Conservation (phyloP, 2,888 invertebrate species). For the Aphodius granarius region DNA sequence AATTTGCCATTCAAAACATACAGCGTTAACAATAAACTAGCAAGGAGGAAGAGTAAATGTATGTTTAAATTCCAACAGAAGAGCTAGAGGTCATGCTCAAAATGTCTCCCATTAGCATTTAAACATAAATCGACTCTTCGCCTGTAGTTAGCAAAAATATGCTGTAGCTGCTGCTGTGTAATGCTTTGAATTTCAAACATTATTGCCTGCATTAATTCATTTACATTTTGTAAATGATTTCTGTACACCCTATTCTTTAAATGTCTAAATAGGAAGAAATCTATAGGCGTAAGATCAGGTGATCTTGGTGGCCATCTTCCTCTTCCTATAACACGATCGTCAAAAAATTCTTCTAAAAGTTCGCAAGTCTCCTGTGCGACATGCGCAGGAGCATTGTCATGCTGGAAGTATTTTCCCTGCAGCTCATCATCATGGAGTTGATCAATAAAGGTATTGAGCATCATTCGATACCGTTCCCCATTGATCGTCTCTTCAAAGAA, state of each 20-base stretch:
- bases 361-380: constrained; percentile 10
- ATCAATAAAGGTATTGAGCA: constrained; percentile 13
- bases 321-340: constrained; percentile 13
- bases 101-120: background rate
- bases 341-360: constrained; percentile 16
- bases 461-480: constrained; percentile 17
- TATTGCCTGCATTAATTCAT: background rate
- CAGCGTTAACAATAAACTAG: too few species aligned
- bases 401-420: constrained; percentile 20
- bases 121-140: background rate
- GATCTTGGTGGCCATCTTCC: background rate
- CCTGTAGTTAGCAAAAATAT: background rate
- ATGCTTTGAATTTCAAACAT: background rate
- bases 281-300: background rate
- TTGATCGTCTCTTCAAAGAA: constrained; percentile 24
- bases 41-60: background rate
- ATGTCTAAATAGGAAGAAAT: background rate
- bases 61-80: background rate
- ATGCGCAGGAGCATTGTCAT: constrained; percentile 24
- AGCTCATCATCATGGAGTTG: constrained; percentile 25
- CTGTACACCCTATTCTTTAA: constrained; percentile 5
- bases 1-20: background rate
- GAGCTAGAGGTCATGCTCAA: background rate
- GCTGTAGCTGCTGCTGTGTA: background rate
- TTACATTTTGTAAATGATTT: background rate